phyloP scores from a whole-genome alignment of 2,797 vertebrate genomes.

The Myiotriccus ornatus region DNA sequence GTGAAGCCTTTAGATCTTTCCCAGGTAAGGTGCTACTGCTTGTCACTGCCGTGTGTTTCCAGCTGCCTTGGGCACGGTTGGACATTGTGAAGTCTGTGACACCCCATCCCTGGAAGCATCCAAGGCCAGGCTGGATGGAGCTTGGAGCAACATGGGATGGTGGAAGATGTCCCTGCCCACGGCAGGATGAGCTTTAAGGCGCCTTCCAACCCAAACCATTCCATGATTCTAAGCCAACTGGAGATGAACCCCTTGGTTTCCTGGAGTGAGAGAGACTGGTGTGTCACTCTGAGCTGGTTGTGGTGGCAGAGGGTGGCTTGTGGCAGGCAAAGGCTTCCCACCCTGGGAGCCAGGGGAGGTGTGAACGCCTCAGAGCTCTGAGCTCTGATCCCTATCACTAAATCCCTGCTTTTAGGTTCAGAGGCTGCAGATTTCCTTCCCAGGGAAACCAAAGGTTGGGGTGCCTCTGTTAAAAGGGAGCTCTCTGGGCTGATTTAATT shows the following conservation, averaged over 20 bases:
- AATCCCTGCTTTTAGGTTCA: background rate
- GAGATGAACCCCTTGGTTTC: background rate
- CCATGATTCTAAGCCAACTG: rapidly evolving
- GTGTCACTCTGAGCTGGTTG: background rate
- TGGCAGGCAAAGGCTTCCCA: background rate
- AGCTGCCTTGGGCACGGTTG: background rate
- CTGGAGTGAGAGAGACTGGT: background rate
- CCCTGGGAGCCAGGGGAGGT: background rate
- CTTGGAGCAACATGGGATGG: background rate
- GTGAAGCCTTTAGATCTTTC: background rate
- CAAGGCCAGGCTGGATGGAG: background rate
- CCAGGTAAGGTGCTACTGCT: background rate
- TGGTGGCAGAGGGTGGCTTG: background rate
- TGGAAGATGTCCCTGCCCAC: background rate
- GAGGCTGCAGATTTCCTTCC: background rate
- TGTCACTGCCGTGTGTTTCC: background rate
- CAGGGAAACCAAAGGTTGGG: background rate
- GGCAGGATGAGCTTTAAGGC: background rate
- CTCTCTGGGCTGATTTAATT: background rate
- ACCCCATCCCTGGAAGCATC: background rate
- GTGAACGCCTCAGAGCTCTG: background rate
- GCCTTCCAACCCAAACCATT: background rate
- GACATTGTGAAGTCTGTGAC: background rate
- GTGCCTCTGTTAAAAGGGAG: background rate
- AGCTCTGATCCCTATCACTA: background rate